A percentile compares a stretch with the other conserved stretches of the same genome.
Evolutionary conservation across 2,888 invertebrate species (phyloP).

Genomic region (Lasioglossum figueresi): DNA sequence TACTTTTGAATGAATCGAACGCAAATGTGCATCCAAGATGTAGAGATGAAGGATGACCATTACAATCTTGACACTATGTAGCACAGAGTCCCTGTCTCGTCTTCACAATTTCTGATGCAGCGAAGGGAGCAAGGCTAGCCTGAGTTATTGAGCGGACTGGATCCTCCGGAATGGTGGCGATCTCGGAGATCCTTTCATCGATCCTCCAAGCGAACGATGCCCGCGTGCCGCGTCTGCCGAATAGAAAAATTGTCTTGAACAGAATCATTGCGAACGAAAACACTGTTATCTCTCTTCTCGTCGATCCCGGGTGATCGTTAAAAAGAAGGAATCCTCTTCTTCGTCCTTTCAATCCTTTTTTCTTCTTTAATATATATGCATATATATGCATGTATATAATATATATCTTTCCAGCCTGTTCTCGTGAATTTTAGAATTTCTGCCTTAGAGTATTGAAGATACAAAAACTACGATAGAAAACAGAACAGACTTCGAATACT

Average conservation of each 20-base stretch:
- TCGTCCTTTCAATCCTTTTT: neutral
- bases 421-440: slow-evolving; percentile 75
- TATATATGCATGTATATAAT: slow-evolving; percentile 10
- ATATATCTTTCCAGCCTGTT: slow-evolving; percentile 53
- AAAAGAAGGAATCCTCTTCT: slow-evolving; percentile 11
- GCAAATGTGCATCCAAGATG: neutral
- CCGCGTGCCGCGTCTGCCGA: slow-evolving; percentile 27
- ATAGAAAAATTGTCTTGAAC: slow-evolving; percentile 19
- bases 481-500: slow-evolving; percentile 81
- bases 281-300: neutral
- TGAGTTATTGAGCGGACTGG: slow-evolving; percentile 29
- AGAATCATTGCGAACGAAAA: slow-evolving; percentile 20
- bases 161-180: neutral
- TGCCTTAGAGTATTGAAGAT: slow-evolving; percentile 82
- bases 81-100: neutral
- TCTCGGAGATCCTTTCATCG: neutral
- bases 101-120: slow-evolving; percentile 29
- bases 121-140: slow-evolving; percentile 48
- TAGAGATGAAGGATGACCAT: neutral
- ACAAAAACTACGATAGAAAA: slow-evolving; percentile 84
- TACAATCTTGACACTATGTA: neutral
- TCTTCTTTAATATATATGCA: slow-evolving; percentile 7
- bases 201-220: slow-evolving; percentile 12
- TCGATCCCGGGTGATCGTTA: neutral
- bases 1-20: neutral